Conservation (phyloP, 2,113 vertebrate genomes). For the Dicerorhinus sumatrensis region DNA sequence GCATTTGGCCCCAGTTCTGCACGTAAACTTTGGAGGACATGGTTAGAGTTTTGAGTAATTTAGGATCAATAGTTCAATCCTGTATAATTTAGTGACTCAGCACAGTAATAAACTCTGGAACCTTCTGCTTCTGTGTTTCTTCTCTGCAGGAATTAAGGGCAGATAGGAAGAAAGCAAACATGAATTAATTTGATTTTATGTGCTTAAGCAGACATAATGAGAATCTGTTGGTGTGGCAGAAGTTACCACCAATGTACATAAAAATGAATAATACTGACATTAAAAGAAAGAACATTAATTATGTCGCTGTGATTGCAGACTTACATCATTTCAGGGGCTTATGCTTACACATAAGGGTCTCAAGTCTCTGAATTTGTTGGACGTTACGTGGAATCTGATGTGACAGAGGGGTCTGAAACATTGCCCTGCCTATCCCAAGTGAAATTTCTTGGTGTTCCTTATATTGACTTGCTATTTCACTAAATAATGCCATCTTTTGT, state of each 20-base stretch:
- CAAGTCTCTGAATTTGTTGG: not conserved
- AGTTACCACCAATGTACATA: constrained; percentile 86
- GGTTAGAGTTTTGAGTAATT: not conserved
- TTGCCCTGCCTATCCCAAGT: not conserved
- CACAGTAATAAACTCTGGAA: constrained; percentile 74
- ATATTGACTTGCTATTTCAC: not conserved
- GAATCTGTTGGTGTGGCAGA: constrained; percentile 85
- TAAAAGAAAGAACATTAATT: constrained; percentile 79
- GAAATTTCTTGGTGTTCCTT: not conserved
- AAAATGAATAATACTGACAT: constrained; percentile 85
- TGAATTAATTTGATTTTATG: constrained; percentile 86
- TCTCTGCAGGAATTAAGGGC: constrained; percentile 52
- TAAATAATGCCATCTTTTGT: not conserved
- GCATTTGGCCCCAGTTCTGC: not conserved
- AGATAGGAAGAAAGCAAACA: constrained; percentile 81
- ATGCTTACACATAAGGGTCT: not conserved
- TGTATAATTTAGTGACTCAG: constrained; percentile 70
- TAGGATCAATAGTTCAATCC: not conserved
- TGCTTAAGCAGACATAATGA: constrained; percentile 85
- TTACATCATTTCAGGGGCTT: constrained; percentile 62
- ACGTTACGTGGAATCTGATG: accelerated
- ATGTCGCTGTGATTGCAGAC: constrained; percentile 65
- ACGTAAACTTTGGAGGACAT: not conserved
- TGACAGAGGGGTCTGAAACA: not conserved
- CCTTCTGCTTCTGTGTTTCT: constrained; percentile 56